Evolutionary conservation across 2,888 invertebrate genomes (phyloP), one percentile per base, ranked within the genome.

Genomic region (Acleris sparsana): DNA sequence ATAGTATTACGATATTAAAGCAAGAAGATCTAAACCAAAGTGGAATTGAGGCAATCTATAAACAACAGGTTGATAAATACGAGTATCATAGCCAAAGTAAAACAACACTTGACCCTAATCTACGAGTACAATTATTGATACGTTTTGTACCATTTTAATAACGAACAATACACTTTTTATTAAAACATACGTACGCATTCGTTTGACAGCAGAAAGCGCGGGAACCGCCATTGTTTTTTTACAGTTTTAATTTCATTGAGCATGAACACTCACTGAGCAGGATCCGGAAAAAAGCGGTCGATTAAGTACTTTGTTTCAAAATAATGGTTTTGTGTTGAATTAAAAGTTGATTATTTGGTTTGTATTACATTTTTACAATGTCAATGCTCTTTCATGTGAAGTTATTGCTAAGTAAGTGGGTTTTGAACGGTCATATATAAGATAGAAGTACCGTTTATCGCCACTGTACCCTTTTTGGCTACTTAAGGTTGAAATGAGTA

Each of bases 151-250:
- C 43, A 16, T 51, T 57, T 63, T 57, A 51, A 22, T 11, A 33
- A n/a, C 20, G 48, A 49, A 59, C 58, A 59, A 59, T 59, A 59
- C 25, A 59, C 58, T 59, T 59, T 58, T 49, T 57, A 39, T 33
- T n/a, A 3, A 17, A 22, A 2, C 61, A 52, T 57, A 57, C 46
- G 46, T n/a, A 48, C 22, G 56, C 52, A 29, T 48, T 51, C 55
- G 29, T 59, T 44, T 53, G 64, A 66, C 56, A 57, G 61, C 61
- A 52, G 66, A 66, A 66, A 66, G 66, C 66, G 66, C 66, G 66
- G 66, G 66, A 66, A 56, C 16, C 20, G 48, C 48, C 48, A 57
- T 66, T 66, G 66, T 66, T 44, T 61, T 44, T 53, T 52, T 65
- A 52, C 13, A 13, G 49, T 55, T 60, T 66, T 52, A 61, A 61